Evolutionary conservation across 2,888 invertebrate genomes (phyloP).

Genomic region (Sthenelais limicola): DNA sequence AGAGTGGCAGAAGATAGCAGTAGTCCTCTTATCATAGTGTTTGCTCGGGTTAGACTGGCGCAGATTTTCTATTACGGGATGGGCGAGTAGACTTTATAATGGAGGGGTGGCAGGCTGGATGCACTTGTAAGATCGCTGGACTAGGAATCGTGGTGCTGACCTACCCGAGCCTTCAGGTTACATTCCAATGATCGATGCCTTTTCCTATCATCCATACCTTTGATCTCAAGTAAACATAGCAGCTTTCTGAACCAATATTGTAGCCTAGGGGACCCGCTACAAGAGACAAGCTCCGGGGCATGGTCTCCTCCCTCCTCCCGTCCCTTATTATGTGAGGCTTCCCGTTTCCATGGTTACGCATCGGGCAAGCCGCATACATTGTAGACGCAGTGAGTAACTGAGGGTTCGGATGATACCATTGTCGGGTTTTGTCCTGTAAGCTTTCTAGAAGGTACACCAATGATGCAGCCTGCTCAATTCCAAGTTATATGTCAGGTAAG

Average conservation of each 20-base stretch:
- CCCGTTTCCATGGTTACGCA: conserved; percentile 37
- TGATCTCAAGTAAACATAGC: no score
- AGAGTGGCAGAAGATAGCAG: neutral
- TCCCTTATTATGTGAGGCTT: conserved; percentile 28
- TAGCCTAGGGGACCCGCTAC: no score
- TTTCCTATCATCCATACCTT: no score
- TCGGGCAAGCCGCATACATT: conserved; percentile 37
- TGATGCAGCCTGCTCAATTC: conserved; percentile 36
- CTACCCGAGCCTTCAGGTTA: no score
- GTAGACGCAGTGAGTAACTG: conserved; percentile 9
- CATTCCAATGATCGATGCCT: no score
- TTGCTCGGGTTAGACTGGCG: conserved; percentile 17
- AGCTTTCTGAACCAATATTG: no score
- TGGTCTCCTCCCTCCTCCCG: no score
- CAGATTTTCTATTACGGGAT: conserved; percentile 4
- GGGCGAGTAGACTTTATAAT: neutral
- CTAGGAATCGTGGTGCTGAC: no score
- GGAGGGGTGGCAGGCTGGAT: conserved; percentile 7
- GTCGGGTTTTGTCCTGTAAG: conserved; percentile 37
- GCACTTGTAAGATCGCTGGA: neutral
- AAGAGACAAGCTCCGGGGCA: no score
- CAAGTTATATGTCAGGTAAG: conserved; percentile 39
- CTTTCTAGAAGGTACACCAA: conserved; percentile 22
- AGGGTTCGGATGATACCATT: conserved; percentile 32
- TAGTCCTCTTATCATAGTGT: no score